These are phyloP conservation scores for Podabrus alpinus DNA, from an alignment of 2,888 invertebrate species.

Conservation along the genomic window DNA sequence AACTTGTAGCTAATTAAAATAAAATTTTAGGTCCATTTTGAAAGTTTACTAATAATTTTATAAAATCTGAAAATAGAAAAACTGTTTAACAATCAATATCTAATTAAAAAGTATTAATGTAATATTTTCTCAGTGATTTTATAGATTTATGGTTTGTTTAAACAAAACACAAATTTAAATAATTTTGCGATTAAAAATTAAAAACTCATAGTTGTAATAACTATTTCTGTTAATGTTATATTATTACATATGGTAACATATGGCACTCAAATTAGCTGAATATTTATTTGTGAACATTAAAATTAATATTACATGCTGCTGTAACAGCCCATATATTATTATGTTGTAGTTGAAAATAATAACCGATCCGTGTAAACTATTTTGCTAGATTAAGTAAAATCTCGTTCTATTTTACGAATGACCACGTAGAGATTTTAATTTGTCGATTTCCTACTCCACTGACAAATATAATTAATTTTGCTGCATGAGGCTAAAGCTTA, in stretches of 20 bases:
- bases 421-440: constrained; percentile 28
- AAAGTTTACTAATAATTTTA: background rate
- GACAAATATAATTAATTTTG: constrained; percentile 39
- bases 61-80: background rate
- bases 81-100: background rate
- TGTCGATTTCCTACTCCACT: constrained; percentile 35
- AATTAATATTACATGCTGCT: constrained; percentile 5
- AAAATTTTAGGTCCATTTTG: background rate
- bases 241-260: background rate
- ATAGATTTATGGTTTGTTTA: too few species aligned
- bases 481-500: constrained; percentile 35
- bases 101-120: too few species aligned
- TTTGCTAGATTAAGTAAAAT: constrained; percentile 27
- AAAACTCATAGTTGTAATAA: background rate
- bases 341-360: constrained; percentile 9
- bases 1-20: background rate
- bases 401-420: constrained; percentile 21
- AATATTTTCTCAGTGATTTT: too few species aligned
- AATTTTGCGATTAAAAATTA: background rate
- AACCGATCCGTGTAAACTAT: constrained; percentile 15
- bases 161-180: background rate
- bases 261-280: background rate
- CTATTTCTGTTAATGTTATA: background rate
- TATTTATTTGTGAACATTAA: background rate
- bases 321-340: background rate